Conservation (phyloP, 2,888 invertebrate genomes). For the Gonocerus acuteangulatus region DNA sequence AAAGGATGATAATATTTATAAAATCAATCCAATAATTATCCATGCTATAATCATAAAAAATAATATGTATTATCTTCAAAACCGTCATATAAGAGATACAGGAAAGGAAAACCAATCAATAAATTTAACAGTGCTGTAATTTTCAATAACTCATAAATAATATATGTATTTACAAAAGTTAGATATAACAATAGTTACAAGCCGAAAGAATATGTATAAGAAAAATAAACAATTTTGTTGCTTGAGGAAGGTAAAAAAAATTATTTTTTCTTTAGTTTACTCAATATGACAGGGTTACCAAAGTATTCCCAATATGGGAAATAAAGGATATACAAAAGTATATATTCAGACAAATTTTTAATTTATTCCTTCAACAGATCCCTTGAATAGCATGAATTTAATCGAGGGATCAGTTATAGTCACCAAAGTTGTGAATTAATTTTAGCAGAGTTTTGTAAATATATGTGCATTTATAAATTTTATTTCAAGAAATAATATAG, state of each 20-base stretch:
- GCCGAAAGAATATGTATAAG: slow-evolving; percentile 18
- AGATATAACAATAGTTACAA: slow-evolving; percentile 33
- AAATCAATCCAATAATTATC: too few species aligned
- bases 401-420: too few species aligned
- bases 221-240: slow-evolving; percentile 23
- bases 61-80: too few species aligned
- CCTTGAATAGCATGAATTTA: not conserved
- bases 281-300: slow-evolving; percentile 12
- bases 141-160: slow-evolving; percentile 34
- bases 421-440: too few species aligned
- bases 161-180: slow-evolving; percentile 35
- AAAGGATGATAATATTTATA: too few species aligned
- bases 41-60: too few species aligned
- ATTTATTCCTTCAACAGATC: not conserved
- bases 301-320: slow-evolving; percentile 35
- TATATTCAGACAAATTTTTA: slow-evolving; percentile 13
- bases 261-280: not conserved
- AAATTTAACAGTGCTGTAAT: not conserved
- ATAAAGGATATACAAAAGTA: slow-evolving; percentile 30
- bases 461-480: too few species aligned
- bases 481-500: too few species aligned
- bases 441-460: too few species aligned
- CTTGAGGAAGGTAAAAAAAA: slow-evolving; percentile 23
- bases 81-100: too few species aligned
- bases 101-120: not conserved